Evolutionary conservation across 37 sponge, comb jelly and placozoan species (phyloP).

Genomic region (Ephydatia muelleri): DNA sequence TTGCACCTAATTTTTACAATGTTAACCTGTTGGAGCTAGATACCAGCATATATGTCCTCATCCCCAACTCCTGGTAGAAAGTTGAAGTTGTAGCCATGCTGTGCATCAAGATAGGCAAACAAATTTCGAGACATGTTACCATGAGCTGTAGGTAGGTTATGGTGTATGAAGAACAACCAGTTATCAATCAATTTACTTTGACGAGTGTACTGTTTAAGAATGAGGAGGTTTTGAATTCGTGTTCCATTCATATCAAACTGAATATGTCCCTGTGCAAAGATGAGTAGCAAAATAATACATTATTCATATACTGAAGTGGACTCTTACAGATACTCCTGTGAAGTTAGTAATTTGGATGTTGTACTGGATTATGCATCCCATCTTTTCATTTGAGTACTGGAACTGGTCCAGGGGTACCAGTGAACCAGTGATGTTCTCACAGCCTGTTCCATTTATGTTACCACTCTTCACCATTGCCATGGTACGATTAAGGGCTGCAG

Average conservation of each 20-base stretch:
- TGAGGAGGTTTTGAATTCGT: not conserved
- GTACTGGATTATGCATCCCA: conserved; percentile 35
- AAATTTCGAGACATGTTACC: not conserved
- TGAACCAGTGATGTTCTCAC: not conserved
- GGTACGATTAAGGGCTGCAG: conserved; percentile 22
- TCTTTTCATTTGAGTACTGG: conserved; percentile 11
- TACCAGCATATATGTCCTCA: not conserved
- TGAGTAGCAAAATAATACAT: not conserved
- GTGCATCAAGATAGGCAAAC: not conserved
- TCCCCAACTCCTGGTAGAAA: not conserved
- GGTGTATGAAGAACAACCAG: no score
- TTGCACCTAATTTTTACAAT: no score
- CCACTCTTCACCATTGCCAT: not conserved
- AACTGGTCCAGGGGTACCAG: conserved; percentile 25
- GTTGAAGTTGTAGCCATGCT: not conserved
- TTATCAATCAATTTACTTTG: no score
- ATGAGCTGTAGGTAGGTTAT: no score
- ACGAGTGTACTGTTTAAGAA: not conserved
- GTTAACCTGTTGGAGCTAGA: not conserved
- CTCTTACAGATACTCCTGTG: conserved; percentile 35
- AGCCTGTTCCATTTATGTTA: not conserved
- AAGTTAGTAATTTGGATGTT: conserved; percentile 21
- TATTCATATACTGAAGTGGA: not conserved
- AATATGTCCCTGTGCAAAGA: conserved; percentile 6
- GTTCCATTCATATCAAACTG: conserved; percentile 18